These are phyloP conservation scores for Cephus runcator DNA, from an alignment of 2,888 invertebrate genomes.

Conservation along the genomic window DNA sequence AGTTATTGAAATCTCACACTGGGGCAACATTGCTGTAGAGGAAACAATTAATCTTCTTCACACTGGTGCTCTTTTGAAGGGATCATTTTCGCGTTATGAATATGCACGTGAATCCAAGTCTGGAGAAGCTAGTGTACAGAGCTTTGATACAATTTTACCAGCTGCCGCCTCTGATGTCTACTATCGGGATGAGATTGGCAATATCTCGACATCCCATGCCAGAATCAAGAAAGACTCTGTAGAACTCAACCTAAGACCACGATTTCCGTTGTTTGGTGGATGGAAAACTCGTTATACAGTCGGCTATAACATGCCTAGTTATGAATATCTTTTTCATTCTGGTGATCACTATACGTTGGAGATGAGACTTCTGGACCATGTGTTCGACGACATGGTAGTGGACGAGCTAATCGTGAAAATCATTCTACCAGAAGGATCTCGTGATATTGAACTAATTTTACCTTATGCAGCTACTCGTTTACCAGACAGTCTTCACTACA, in stretches of 20 bases:
- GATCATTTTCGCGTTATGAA: slow-evolving; percentile 95
- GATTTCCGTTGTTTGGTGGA: slow-evolving; percentile 98
- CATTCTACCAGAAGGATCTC: slow-evolving; percentile 92
- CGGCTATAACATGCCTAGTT: slow-evolving; percentile 97
- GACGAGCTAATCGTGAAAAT: slow-evolving; percentile 89
- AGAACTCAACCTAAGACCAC: slow-evolving; percentile 93
- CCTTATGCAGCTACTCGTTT: slow-evolving; percentile 84
- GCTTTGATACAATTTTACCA: slow-evolving; percentile 87
- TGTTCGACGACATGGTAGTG: slow-evolving; percentile 96
- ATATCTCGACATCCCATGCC: slow-evolving; percentile 97
- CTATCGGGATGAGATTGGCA: slow-evolving; percentile 98
- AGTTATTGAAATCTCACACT: slow-evolving; percentile 95
- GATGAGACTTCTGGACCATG: slow-evolving; percentile 95
- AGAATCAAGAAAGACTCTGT: slow-evolving; percentile 89
- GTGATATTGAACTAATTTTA: slow-evolving; percentile 81
- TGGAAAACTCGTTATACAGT: slow-evolving; percentile 98
- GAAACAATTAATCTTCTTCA: slow-evolving; percentile 93
- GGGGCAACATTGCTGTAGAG: slow-evolving; percentile 98
- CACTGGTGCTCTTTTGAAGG: slow-evolving; percentile 89
- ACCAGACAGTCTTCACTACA: slow-evolving; percentile 83
- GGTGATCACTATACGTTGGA: slow-evolving; percentile 85
- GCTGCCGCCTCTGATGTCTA: slow-evolving; percentile 96
- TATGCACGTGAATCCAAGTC: slow-evolving; percentile 93
- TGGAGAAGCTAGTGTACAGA: slow-evolving; percentile 88
- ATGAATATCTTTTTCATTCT: slow-evolving; percentile 90